phyloP scores from a whole-genome alignment of 2,113 vertebrate species.

The Gila orcuttii region DNA sequence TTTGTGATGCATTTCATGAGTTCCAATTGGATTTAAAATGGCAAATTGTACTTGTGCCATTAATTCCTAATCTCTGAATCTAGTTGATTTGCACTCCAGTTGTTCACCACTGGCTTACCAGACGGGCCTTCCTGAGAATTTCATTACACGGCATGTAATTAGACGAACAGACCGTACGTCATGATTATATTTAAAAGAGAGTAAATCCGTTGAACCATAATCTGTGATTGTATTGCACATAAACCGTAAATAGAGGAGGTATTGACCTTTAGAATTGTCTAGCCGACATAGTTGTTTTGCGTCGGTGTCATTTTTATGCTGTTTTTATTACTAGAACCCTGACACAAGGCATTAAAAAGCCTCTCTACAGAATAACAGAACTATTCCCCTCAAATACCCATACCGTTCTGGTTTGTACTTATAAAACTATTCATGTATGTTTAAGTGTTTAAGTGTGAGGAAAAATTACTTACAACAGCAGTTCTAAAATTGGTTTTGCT shows the following conservation, averaged over 20 bases:
- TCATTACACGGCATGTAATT: constrained; percentile 59
- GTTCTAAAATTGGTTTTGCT: neutral
- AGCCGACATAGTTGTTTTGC: constrained; percentile 43
- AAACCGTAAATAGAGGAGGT: constrained; percentile 60
- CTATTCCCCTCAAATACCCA: neutral
- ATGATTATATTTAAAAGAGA: constrained; percentile 61
- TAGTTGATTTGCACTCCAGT: constrained; percentile 53
- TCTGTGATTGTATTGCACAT: constrained; percentile 61
- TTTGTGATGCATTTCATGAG: constrained; percentile 51
- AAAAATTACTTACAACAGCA: neutral
- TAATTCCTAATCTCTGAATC: constrained; percentile 57
- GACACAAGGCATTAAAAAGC: constrained; percentile 31
- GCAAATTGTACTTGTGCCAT: constrained; percentile 45
- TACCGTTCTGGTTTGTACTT: neutral
- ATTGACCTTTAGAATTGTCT: constrained; percentile 60
- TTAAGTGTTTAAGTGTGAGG: neutral
- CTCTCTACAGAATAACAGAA: constrained; percentile 1
- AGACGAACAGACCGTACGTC: constrained; percentile 58
- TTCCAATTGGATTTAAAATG: constrained; percentile 39
- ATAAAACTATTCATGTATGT: neutral
- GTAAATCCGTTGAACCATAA: constrained; percentile 63
- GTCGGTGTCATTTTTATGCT: constrained; percentile 47
- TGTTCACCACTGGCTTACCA: constrained; percentile 48
- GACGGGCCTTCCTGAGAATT: constrained; percentile 50
- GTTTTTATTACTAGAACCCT: constrained; percentile 38